Evolutionary conservation across 1,140 invertebrate species (phyloP), one percentile per base, ranked within the genome.

Genomic region (Araneus ventricosus): DNA sequence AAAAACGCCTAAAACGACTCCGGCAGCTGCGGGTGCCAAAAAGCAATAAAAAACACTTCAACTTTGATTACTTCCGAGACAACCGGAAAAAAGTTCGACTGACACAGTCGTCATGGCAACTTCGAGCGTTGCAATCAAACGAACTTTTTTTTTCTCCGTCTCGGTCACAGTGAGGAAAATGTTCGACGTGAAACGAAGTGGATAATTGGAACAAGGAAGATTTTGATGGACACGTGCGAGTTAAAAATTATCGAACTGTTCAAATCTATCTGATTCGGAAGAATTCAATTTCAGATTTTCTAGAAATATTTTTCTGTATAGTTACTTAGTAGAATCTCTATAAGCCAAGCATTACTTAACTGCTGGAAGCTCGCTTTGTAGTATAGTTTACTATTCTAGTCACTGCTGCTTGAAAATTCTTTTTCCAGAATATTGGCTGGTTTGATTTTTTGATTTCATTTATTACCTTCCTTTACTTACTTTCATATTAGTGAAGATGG

Each of bases 31-130:
- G 88, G 88, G 88, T 90, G 45, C 59, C 75, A 37, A 90, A 70
- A 90, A 80, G 88, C 52, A 90, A 90, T 90, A 90, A 90, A 90
- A 90, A 90, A 80, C 88, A 90, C 88, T 90, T 90, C 88, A 90
- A 90, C 88, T 90, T 90, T 90, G 88, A 90, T 90, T 90, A 67
- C 88, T 80, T 90, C 70, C 88, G 67, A 90, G 70, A 80, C 67
- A 79, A 88, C 41, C 27, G 24, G 39, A 87, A 63, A 90, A 80
- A 90, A 67, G 37, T 90, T 70, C 45, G 41, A 27, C 39, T 67
- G n/a, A 37, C 20, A 80, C 30, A 80, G 70, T 80, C 22, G 70
- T 59, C 70, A 80, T 80, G 88, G 70, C 27, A 90, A 80, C 88
- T 79, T 37, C 27, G 75, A 90, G n/a, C 45, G 34, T 37, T 59